These are phyloP conservation scores for Phenganax stokvisi DNA, from an alignment of 92 coral and sea anemone genomes.

Conservation along the genomic window DNA sequence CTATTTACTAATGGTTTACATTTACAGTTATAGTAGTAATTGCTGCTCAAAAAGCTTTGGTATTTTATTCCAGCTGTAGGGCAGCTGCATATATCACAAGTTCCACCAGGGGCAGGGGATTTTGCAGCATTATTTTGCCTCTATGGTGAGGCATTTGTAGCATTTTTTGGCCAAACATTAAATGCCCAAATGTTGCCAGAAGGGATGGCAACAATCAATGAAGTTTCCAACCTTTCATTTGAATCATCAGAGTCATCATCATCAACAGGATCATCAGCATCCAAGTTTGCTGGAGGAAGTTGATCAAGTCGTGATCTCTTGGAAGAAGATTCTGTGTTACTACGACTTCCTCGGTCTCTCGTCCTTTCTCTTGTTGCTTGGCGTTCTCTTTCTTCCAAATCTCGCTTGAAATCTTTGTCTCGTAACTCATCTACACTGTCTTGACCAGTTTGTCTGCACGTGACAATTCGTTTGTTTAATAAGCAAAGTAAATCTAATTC, in stretches of 20 bases:
- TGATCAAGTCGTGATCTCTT: constrained; percentile 89
- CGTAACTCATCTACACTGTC: constrained; percentile 91
- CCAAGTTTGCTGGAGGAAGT: constrained; percentile 68
- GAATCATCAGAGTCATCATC: constrained; percentile 94
- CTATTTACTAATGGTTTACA: too few species aligned
- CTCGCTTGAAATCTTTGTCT: constrained; percentile 83
- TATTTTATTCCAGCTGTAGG: too few species aligned
- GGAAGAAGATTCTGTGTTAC: constrained; percentile 62
- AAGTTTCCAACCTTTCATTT: constrained; percentile 62
- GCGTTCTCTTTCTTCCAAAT: constrained; percentile 87
- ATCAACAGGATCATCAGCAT: constrained; percentile 97
- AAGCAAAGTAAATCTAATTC: too few species aligned
- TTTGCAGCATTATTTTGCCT: too few species aligned
- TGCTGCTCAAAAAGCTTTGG: too few species aligned
- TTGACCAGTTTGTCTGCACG: constrained; percentile 78
- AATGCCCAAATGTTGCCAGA: too few species aligned
- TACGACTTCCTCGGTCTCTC: constrained; percentile 76
- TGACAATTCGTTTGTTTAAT: not conserved
- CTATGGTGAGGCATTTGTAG: too few species aligned
- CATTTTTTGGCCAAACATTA: too few species aligned
- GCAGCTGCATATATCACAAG: too few species aligned
- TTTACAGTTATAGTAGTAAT: too few species aligned
- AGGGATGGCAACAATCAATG: not conserved
- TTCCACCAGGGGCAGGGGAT: too few species aligned
- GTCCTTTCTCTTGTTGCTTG: constrained; percentile 82